A percentile compares a stretch with the other conserved stretches of the same genome.
These are phyloP conservation scores for Rhinatrema bivittatum DNA, from an alignment of 2,797 vertebrate genomes.

Conservation along the genomic window DNA sequence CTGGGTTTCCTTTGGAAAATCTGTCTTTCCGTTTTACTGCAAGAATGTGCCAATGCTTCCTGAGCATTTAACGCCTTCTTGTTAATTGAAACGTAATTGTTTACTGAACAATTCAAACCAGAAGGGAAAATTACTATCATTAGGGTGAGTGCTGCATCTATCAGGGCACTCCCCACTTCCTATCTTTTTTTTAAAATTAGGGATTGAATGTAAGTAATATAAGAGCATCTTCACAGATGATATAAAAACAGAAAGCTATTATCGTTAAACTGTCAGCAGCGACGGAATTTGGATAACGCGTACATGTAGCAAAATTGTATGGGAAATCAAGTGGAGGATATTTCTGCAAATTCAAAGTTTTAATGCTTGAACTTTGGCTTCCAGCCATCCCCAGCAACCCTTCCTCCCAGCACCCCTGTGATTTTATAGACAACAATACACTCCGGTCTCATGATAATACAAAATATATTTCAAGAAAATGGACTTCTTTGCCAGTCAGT, in stretches of 20 bases:
- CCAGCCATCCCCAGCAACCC: no score
- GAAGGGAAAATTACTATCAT: constrained; percentile 36
- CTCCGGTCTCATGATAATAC: no score
- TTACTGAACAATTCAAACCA: constrained; percentile 33
- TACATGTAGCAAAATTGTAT: constrained; percentile 20
- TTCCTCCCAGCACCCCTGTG: no score
- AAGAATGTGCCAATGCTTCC: constrained; percentile 3
- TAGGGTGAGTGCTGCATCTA: constrained; percentile 26
- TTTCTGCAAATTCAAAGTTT: constrained; percentile 6
- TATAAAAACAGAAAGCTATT: constrained; percentile 38
- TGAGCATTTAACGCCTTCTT: constrained; percentile 1
- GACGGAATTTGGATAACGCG: constrained; percentile 24
- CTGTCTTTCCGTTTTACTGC: constrained; percentile 3
- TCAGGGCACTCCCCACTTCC: neutral
- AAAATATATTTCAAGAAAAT: no score
- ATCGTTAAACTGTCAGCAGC: constrained; percentile 44
- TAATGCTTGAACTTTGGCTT: no score
- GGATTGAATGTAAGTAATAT: constrained; percentile 20
- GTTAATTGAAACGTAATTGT: constrained; percentile 51
- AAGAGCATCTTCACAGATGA: constrained; percentile 12
- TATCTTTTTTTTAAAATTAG: neutral
- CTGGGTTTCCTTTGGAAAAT: neutral
- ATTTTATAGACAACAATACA: no score
- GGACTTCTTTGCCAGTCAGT: no score
- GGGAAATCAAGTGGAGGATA: constrained; percentile 19